Percentiles rank a stretch among this genome's conserved stretches.
phyloP scores from a whole-genome alignment of 1,140 invertebrate species.

The Megathymus violae region DNA sequence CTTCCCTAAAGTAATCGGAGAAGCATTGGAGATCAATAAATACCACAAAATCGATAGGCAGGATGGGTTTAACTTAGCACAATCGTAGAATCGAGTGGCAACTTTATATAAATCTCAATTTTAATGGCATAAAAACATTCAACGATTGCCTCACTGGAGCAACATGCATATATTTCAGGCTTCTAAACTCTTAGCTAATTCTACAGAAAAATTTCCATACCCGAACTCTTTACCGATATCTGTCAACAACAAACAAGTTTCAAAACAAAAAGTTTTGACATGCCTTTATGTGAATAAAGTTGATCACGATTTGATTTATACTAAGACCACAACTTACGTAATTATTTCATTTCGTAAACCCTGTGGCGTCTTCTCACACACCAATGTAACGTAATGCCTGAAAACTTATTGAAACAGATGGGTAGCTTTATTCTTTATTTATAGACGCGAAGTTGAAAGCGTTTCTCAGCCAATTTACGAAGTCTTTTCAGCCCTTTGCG shows the following conservation, averaged over 20 bases:
- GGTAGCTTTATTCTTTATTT: conserved; percentile 29
- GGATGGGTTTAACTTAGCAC: too few relatives aligned
- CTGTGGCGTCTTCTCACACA: conserved; percentile 3
- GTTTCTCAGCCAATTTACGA: conserved; percentile 44
- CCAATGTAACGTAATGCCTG: conserved; percentile 5
- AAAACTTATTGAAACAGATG: conserved; percentile 25
- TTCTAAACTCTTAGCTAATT: too few relatives aligned
- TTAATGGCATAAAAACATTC: too few relatives aligned
- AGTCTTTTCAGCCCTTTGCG: conserved; percentile 25
- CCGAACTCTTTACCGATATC: too few relatives aligned
- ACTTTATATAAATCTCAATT: too few relatives aligned
- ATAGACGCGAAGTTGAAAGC: conserved; percentile 31
- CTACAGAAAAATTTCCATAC: too few relatives aligned
- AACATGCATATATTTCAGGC: too few relatives aligned
- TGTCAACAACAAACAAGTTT: background rate
- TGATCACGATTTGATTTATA: background rate
- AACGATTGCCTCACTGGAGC: too few relatives aligned
- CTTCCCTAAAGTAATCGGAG: too few relatives aligned
- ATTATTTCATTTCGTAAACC: conserved; percentile 4
- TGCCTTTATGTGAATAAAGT: background rate
- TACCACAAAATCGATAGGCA: too few relatives aligned
- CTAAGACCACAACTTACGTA: background rate
- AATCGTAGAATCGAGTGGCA: too few relatives aligned
- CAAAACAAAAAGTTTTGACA: background rate
- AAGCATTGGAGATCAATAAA: too few relatives aligned